Evolutionary conservation across 2,113 vertebrate species (phyloP), one percentile per base, ranked within the genome.

Genomic region (Anhinga rufa): DNA sequence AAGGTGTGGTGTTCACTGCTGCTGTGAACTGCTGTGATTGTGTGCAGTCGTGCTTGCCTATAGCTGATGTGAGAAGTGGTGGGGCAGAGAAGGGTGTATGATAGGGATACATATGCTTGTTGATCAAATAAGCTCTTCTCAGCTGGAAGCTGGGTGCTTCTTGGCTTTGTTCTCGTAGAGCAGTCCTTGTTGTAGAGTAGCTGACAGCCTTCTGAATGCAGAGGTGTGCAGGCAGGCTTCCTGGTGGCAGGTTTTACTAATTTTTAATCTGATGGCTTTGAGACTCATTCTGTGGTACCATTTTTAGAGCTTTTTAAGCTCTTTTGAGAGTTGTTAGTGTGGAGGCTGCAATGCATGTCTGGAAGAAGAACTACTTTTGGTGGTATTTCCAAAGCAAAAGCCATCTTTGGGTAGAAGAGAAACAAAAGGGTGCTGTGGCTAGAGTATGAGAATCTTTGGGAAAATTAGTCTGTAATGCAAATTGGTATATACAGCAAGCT

Each of bases 21-120:
- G 58, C 49, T 79, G 52, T 58, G 44, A 49, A 4, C 46, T 58
- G 57, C 46, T n/a, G 49, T n/a, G 48, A 54, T 38, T 0, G 0
- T 26, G 69, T 55, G 69, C 48, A 17, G 74, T n/a, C 54, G 46
- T 65, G 31, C 58, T 76, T 77, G 36, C 28, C 51, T 42, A 1
- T 48, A 61, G 10, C 46, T 90, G 54, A 31, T 46, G 9, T 34
- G 69, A 60, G 36, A 44, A 68, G 16, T 34, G 28, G 11, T 44
- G 40, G 24, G 8, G 24, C 87, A 77, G 52, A 78, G 72, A 44
- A 66, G 12, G 10, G 8, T 76, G 34, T 60, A 6, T 26, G 44
- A 7, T 20, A 28, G 64, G 28, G 17, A 21, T 62, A 4, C 0
- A 0, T 74, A 24, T 29, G 5, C 49, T 58, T 66, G 31, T 74